Conservation (phyloP, 2,797 vertebrate species). For the Hephaestus fuliginosus region DNA sequence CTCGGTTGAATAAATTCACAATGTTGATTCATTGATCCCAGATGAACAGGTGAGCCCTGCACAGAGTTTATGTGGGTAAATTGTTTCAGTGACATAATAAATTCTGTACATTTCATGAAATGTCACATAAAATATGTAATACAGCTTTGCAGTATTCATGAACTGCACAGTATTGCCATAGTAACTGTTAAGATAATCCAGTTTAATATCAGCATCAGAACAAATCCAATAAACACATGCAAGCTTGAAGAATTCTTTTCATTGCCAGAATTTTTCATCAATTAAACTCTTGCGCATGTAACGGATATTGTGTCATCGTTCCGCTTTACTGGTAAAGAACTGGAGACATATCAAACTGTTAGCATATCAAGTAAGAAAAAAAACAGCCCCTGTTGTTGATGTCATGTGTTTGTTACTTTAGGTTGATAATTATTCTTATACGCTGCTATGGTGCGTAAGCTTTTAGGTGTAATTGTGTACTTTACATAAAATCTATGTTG, state of each 20-base stretch:
- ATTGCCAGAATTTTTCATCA: slow-evolving; percentile 1
- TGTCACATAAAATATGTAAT: background rate
- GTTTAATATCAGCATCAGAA: slow-evolving; percentile 21
- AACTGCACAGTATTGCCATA: background rate
- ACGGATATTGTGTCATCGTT: background rate
- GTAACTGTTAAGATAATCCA: slow-evolving; percentile 19
- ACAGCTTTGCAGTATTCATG: background rate
- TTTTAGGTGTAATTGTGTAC: background rate
- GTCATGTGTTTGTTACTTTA: too few species aligned
- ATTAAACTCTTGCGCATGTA: background rate
- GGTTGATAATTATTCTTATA: background rate
- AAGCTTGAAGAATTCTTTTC: background rate
- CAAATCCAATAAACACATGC: slow-evolving; percentile 20
- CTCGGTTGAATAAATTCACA: too few species aligned
- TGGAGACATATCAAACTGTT: background rate
- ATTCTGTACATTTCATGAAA: background rate
- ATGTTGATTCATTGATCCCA: too few species aligned
- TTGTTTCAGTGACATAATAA: background rate
- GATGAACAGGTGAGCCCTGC: too few species aligned
- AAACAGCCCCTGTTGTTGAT: background rate
- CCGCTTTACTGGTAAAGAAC: background rate
- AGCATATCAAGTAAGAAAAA: background rate
- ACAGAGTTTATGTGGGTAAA: background rate
- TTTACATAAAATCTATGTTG: background rate
- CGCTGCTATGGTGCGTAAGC: background rate